A percentile compares a stretch with the other conserved stretches of the same genome.
phyloP scores from a whole-genome alignment of 2,113 vertebrate genomes.

The Trogon melanurus region DNA sequence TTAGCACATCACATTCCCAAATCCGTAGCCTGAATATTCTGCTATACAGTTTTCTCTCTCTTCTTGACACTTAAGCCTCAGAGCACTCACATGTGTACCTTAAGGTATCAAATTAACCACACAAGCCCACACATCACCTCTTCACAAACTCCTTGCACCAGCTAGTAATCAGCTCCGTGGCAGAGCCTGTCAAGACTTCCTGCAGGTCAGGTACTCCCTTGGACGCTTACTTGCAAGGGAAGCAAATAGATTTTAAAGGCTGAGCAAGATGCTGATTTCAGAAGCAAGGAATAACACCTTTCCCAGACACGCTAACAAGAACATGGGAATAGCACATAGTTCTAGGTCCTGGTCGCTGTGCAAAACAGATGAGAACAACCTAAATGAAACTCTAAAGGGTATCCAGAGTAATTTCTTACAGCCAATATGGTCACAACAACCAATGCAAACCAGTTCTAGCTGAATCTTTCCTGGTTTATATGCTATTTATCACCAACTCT shows the following conservation, averaged over 20 bases:
- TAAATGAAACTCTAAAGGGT: background rate
- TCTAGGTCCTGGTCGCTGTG: background rate
- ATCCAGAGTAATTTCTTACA: background rate
- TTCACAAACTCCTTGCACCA: background rate
- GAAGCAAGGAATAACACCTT: background rate
- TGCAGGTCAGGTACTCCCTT: background rate
- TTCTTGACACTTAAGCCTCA: background rate
- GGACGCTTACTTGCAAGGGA: background rate
- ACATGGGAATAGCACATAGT: background rate
- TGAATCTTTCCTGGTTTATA: background rate
- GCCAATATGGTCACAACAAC: rapidly evolving
- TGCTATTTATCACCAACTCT: background rate
- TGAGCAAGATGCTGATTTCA: rapidly evolving
- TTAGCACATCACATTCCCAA: rapidly evolving
- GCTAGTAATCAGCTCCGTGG: background rate
- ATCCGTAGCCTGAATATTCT: background rate
- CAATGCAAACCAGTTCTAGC: background rate
- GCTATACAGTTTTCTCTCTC: background rate
- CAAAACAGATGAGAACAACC: background rate
- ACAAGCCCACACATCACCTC: background rate
- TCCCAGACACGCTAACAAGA: background rate
- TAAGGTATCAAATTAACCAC: background rate
- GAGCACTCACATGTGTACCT: background rate
- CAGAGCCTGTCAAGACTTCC: background rate
- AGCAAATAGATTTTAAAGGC: background rate